phyloP scores from a whole-genome alignment of 64 coral and sea anemone genomes.

The Astreopora myriophthalma region DNA sequence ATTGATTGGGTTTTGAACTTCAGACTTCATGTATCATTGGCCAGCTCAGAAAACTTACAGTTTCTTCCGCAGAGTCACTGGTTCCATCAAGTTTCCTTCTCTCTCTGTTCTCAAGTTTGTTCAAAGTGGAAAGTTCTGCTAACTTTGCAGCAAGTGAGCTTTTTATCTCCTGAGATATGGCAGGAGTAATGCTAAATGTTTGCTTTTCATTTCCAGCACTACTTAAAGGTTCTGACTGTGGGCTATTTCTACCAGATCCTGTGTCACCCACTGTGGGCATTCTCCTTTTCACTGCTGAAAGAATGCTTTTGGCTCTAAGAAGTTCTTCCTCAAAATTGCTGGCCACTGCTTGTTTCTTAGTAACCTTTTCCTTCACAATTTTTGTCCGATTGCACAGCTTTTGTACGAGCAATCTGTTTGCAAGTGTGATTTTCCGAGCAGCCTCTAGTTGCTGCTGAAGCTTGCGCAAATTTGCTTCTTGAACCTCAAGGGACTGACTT shows the following conservation, averaged over 20 bases:
- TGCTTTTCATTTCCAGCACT: conserved; percentile 56
- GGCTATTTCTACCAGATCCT: conserved; percentile 23
- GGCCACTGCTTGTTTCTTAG: conserved; percentile 35
- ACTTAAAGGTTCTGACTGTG: background rate
- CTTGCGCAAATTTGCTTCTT: conserved; percentile 44
- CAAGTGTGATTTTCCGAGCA: conserved; percentile 31
- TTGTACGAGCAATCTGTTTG: conserved; percentile 37
- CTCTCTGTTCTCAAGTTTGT: background rate
- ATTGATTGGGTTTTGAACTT: too few species aligned
- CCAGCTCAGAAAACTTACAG: conserved; percentile 7
- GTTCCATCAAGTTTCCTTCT: conserved; percentile 56
- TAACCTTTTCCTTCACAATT: conserved; percentile 66
- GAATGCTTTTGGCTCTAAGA: conserved; percentile 82
- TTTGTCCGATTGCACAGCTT: conserved; percentile 52
- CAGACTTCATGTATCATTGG: too few species aligned
- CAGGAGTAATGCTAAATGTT: conserved; percentile 10
- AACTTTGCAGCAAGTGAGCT: conserved; percentile 40
- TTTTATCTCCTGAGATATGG: conserved; percentile 38
- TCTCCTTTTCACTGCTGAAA: conserved; percentile 76
- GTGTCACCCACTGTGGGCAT: background rate
- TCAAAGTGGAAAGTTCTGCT: background rate
- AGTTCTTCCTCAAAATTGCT: conserved; percentile 82
- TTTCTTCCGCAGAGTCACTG: conserved; percentile 50
- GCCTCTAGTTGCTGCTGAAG: conserved; percentile 52
- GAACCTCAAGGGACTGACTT: background rate